A percentile compares a stretch with the other conserved stretches of the same genome.
phyloP scores from a whole-genome alignment of 2,797 vertebrate genomes.

The Anguilla megastoma region DNA sequence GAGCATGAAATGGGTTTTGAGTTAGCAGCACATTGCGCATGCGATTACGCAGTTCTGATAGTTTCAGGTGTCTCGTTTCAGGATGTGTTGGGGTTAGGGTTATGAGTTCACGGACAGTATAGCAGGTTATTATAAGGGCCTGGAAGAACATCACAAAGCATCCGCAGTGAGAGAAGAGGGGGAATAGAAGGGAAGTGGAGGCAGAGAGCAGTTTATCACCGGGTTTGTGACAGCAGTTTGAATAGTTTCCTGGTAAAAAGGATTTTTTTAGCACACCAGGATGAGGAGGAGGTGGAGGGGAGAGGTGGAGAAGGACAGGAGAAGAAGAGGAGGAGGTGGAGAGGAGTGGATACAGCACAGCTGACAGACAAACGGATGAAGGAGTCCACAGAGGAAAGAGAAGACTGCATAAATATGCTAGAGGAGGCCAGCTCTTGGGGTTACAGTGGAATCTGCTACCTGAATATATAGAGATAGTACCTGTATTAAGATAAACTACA shows the following conservation, averaged over 20 bases:
- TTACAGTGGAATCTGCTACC: background rate
- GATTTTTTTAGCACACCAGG: constrained; percentile 1
- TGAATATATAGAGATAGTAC: background rate
- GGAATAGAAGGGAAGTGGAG: background rate
- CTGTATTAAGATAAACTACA: background rate
- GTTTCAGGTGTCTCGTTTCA: background rate
- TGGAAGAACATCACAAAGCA: background rate
- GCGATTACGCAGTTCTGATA: background rate
- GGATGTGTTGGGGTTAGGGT: background rate
- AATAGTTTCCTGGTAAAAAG: constrained; percentile 3
- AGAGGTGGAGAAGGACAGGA: background rate
- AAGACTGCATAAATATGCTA: background rate
- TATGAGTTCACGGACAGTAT: background rate
- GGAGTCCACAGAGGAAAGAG: background rate
- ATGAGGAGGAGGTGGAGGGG: background rate
- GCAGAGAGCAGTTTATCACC: background rate
- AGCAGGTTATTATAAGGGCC: background rate
- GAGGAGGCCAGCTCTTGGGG: background rate
- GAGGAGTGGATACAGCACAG: background rate
- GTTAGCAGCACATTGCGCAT: too few species aligned
- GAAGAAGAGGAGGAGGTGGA: background rate
- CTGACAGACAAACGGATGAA: background rate
- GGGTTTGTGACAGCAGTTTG: background rate
- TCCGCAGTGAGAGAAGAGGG: background rate
- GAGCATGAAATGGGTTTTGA: background rate